Evolutionary conservation across 2,888 invertebrate species (phyloP).

Genomic region (Drosophila antonietae): DNA sequence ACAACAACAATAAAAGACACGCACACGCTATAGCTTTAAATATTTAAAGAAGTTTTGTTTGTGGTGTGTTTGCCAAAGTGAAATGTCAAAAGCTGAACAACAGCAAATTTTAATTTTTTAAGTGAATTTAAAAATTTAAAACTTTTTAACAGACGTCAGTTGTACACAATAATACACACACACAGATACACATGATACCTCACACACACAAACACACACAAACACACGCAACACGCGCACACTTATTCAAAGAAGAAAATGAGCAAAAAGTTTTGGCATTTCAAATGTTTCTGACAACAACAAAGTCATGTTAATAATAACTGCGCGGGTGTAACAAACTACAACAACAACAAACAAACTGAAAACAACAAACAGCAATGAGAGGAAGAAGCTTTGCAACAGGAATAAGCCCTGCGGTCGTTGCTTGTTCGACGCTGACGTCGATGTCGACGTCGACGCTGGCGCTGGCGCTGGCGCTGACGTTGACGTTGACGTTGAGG

Average conservation of each 20-base stretch:
- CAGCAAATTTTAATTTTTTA: conserved; percentile 65
- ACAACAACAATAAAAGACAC: conserved; percentile 34
- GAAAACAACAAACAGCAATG: conserved; percentile 13
- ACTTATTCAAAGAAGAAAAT: conserved; percentile 8
- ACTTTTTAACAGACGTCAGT: conserved; percentile 44
- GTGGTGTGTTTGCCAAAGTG: background rate
- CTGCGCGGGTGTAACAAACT: conserved; percentile 54
- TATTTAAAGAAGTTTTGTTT: conserved; percentile 58
- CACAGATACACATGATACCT: background rate
- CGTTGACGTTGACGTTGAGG: conserved; percentile 58
- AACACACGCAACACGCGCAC: background rate
- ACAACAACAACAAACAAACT: conserved; percentile 16
- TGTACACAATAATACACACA: conserved; percentile 1
- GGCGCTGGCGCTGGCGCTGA: conserved; percentile 16
- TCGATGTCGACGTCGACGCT: conserved; percentile 37
- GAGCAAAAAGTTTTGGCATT: conserved; percentile 74
- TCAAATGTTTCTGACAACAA: conserved; percentile 78
- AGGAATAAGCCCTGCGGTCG: conserved; percentile 70
- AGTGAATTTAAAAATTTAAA: conserved; percentile 78
- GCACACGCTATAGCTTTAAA: conserved; percentile 57
- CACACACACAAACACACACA: conserved; percentile 11
- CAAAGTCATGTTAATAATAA: conserved; percentile 70
- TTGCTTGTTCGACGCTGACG: conserved; percentile 44
- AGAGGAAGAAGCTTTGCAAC: conserved; percentile 20
- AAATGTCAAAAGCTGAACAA: background rate